phyloP scores from a whole-genome alignment of 2,113 vertebrate genomes.

The Donacobius atricapilla region DNA sequence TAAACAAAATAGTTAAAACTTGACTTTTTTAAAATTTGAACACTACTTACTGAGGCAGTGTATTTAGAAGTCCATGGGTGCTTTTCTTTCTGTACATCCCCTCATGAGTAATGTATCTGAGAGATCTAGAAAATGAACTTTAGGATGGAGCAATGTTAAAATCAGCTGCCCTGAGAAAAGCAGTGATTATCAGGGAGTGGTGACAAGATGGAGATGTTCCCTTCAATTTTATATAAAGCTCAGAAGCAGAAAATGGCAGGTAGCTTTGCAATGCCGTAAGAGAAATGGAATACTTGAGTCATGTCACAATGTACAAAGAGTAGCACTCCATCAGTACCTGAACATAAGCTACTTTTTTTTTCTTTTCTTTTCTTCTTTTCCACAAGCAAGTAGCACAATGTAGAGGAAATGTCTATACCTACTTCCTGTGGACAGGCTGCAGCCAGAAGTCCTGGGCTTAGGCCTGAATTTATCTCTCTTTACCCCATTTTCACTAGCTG shows the following conservation, averaged over 20 bases:
- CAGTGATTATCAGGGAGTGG: background rate
- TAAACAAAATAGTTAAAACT: constrained; percentile 58
- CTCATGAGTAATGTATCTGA: background rate
- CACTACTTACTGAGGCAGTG: background rate
- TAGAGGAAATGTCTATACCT: background rate
- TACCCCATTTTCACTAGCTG: background rate
- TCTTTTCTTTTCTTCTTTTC: background rate
- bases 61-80: background rate
- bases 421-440: background rate
- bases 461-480: background rate
- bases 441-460: background rate
- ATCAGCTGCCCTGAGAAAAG: background rate
- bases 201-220: background rate
- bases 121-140: background rate
- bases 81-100: background rate
- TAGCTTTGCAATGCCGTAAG: background rate
- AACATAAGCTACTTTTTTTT: background rate
- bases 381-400: background rate
- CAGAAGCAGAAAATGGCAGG: background rate
- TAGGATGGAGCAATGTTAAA: background rate
- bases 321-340: background rate
- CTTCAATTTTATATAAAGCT: background rate
- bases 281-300: background rate
- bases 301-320: background rate
- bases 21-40: background rate